phyloP scores from a whole-genome alignment of 2,797 vertebrate species.

The Carapus acus region DNA sequence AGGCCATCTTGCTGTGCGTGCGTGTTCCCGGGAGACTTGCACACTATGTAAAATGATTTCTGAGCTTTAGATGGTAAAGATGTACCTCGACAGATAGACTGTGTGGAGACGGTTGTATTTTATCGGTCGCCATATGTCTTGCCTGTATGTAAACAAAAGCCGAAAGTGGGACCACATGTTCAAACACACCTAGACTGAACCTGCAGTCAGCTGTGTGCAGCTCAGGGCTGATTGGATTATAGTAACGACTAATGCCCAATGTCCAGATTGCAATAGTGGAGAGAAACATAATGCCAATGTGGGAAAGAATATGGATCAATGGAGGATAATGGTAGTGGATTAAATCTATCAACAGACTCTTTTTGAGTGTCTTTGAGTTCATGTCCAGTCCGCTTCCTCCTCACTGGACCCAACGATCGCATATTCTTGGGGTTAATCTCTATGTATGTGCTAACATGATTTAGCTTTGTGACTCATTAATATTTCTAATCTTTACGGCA shows the following conservation, averaged over 20 bases:
- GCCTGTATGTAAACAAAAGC: too few species aligned
- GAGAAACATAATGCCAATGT: constrained; percentile 48
- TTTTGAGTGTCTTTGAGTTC: not conserved
- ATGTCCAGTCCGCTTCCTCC: constrained; percentile 5
- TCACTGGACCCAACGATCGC: constrained; percentile 8
- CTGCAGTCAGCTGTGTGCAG: constrained; percentile 24
- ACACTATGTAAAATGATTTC: too few species aligned
- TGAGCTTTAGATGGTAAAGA: too few species aligned
- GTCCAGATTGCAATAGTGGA: constrained; percentile 46
- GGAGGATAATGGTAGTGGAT: constrained; percentile 43
- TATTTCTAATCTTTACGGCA: too few species aligned
- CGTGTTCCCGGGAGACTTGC: too few species aligned
- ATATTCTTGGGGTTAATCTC: not conserved
- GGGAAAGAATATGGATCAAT: constrained; percentile 23
- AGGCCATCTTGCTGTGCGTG: not conserved
- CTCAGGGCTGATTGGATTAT: constrained; percentile 47
- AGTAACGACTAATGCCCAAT: constrained; percentile 40
- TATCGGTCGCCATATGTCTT: too few species aligned
- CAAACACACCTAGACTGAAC: too few species aligned
- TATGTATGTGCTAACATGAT: constrained; percentile 12
- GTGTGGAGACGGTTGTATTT: too few species aligned
- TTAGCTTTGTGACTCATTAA: too few species aligned
- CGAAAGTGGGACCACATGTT: too few species aligned
- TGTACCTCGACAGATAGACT: too few species aligned
- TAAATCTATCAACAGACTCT: constrained; percentile 36